Evolutionary conservation across 2,113 vertebrate species (phyloP).

Genomic region (Aphelocoma coerulescens): DNA sequence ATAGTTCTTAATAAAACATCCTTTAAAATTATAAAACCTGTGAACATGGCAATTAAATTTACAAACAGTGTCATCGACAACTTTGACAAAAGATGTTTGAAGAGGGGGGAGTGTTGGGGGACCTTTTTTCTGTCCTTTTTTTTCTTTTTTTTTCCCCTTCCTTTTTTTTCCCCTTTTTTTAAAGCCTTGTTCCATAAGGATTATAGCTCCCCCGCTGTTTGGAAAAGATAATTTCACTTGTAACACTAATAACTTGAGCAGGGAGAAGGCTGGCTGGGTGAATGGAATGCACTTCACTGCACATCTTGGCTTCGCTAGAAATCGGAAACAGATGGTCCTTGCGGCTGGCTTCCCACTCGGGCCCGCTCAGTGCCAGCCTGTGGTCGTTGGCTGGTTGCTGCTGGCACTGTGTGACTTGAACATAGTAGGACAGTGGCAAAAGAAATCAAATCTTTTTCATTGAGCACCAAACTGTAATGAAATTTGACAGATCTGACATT

Average conservation of each 20-base stretch:
- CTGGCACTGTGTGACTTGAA: constrained; percentile 85
- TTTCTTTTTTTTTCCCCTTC: not conserved
- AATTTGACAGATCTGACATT: constrained; percentile 87
- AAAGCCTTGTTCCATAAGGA: constrained; percentile 73
- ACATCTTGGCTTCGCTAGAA: constrained; percentile 87
- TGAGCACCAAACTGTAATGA: constrained; percentile 84
- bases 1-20: constrained; percentile 64
- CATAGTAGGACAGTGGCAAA: constrained; percentile 88
- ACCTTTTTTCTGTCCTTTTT: not conserved
- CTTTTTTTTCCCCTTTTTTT: not conserved
- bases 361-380: constrained; percentile 85
- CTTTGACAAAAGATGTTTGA: constrained; percentile 67
- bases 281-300: constrained; percentile 81
- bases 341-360: constrained; percentile 85
- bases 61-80: constrained; percentile 53
- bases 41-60: constrained; percentile 66
- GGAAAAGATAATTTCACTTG: constrained; percentile 84
- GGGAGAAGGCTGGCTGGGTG: constrained; percentile 77
- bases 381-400: constrained; percentile 86
- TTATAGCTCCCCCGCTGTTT: constrained; percentile 83
- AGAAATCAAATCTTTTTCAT: constrained; percentile 84
- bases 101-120: not conserved
- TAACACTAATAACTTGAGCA: constrained; percentile 83
- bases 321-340: constrained; percentile 92
- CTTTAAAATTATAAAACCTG: constrained; percentile 57